A percentile compares a stretch with the other conserved stretches of the same genome.
Conservation (phyloP, 1,140 invertebrate genomes). For the Oscheius sp. region DNA sequence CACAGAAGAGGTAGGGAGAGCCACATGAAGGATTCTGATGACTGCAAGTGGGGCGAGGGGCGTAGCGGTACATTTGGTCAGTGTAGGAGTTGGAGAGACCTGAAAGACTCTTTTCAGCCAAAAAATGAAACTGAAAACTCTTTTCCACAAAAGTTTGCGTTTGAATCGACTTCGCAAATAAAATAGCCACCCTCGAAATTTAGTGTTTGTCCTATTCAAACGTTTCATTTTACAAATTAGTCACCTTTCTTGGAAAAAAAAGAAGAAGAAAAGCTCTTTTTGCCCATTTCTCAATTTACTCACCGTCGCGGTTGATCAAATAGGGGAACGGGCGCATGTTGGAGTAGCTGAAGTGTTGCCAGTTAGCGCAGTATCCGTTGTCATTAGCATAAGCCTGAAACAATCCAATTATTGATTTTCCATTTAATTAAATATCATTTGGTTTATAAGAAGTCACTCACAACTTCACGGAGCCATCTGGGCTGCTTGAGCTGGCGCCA, state of each 20-base stretch:
- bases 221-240: constrained; percentile 2
- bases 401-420: constrained; percentile 12
- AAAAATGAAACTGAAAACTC: background rate
- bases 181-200: background rate
- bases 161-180: background rate
- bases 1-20: constrained; percentile 58
- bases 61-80: constrained; percentile 58
- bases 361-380: constrained; percentile 49
- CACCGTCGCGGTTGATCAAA: constrained; percentile 52
- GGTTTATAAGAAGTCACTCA: background rate
- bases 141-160: background rate
- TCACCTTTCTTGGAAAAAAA: no score
- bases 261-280: no score
- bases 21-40: constrained; percentile 43
- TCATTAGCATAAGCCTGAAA: constrained; percentile 51
- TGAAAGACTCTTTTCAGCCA: background rate
- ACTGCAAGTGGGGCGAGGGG: constrained; percentile 50
- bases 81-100: constrained; percentile 59
- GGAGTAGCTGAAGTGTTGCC: constrained; percentile 57
- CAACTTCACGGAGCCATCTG: constrained; percentile 45
- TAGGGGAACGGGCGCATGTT: constrained; percentile 56
- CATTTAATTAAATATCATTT: background rate
- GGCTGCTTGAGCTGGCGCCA: constrained; percentile 56
- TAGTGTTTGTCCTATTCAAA: background rate
- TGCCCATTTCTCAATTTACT: constrained; percentile 6